A percentile compares a stretch with the other conserved stretches of the same genome.
Conservation (phyloP, 2,797 vertebrate species). For the Danio jaintianensis region DNA sequence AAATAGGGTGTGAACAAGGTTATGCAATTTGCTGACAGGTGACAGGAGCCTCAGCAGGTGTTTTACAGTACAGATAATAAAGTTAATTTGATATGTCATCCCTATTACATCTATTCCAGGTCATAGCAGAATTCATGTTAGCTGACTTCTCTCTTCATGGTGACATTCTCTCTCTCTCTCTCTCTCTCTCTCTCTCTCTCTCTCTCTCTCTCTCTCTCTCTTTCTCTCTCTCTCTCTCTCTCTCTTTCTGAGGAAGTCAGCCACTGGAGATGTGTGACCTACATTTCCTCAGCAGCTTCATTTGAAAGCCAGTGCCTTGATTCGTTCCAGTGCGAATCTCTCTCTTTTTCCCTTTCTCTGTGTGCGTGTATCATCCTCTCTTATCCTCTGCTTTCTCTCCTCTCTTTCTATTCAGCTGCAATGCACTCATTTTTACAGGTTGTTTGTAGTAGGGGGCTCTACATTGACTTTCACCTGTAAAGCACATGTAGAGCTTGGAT, state of each 20-base stretch:
- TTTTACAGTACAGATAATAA: constrained; percentile 12
- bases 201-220: too few relatives aligned
- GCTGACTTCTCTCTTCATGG: neutral
- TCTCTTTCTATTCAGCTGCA: neutral
- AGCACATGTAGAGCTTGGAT: neutral
- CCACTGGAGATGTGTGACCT: constrained; percentile 82
- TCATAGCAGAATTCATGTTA: constrained; percentile 35
- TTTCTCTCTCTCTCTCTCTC: constrained; percentile 17
- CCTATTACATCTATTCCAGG: constrained; percentile 14
- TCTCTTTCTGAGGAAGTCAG: constrained; percentile 68
- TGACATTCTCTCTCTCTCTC: constrained; percentile 11
- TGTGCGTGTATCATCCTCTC: neutral
- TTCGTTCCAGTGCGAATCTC: constrained; percentile 34
- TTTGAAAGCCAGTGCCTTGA: constrained; percentile 33
- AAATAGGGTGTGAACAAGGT: neutral
- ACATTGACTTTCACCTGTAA: neutral
- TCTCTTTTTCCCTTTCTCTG: constrained; percentile 6
- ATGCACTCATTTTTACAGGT: constrained; percentile 17
- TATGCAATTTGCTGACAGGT: constrained; percentile 38
- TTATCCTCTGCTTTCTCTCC: neutral
- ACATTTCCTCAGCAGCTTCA: constrained; percentile 70
- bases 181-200: constrained; percentile 27
- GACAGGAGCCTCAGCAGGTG: neutral
- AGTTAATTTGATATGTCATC: neutral
- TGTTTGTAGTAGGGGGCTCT: neutral